These are phyloP conservation scores for Leptosomus discolor DNA, from an alignment of 2,113 vertebrate species.

Conservation along the genomic window DNA sequence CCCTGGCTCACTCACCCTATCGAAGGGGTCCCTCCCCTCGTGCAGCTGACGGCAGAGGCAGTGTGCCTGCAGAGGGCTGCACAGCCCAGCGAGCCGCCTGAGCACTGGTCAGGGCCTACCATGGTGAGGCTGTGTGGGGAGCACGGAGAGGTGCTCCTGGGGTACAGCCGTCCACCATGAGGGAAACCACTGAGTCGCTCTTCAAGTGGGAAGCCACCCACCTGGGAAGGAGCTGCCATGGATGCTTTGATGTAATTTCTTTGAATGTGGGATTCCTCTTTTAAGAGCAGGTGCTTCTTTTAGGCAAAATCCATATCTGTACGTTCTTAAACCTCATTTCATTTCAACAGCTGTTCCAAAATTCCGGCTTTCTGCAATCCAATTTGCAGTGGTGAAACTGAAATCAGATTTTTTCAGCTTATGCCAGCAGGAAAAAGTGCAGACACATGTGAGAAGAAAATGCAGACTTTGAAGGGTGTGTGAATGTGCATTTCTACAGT, in stretches of 20 bases:
- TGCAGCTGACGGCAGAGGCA: accelerated
- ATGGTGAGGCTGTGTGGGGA: accelerated
- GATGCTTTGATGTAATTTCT: not conserved
- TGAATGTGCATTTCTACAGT: not conserved
- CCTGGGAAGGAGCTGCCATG: accelerated
- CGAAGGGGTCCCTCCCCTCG: accelerated
- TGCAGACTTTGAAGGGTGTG: not conserved
- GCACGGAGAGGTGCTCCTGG: accelerated
- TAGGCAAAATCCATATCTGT: not conserved
- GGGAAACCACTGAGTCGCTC: accelerated
- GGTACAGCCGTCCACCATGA: accelerated
- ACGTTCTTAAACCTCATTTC: not conserved
- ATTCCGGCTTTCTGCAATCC: not conserved
- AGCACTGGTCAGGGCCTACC: accelerated
- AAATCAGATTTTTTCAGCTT: not conserved
- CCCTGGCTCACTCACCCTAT: accelerated
- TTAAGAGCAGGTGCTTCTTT: not conserved
- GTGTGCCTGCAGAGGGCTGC: accelerated
- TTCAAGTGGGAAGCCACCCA: accelerated
- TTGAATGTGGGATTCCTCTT: not conserved
- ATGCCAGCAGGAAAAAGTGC: not conserved
- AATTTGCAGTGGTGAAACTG: not conserved
- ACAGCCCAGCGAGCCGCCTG: accelerated
- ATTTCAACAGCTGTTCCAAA: not conserved
- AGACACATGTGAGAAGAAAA: not conserved